Evolutionary conservation across 1,140 invertebrate genomes (phyloP).

Genomic region (Belonocnema kinseyi): DNA sequence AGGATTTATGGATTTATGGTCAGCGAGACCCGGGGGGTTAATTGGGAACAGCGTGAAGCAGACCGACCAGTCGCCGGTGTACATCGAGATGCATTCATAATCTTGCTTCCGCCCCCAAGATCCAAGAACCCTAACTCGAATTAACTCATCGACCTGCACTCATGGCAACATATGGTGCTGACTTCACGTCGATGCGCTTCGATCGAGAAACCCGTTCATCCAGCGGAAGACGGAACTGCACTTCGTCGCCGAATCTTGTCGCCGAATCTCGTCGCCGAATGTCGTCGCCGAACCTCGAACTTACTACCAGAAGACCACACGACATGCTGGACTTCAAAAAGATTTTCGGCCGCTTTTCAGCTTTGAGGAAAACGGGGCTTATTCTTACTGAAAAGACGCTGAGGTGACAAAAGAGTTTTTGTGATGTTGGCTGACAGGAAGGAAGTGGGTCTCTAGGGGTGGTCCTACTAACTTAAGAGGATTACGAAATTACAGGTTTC

Average conservation of each 20-base stretch:
- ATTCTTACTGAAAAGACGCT: not conserved
- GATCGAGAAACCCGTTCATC: not conserved
- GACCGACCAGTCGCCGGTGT: not conserved
- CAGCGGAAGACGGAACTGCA: too few species aligned
- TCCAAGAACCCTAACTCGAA: slow-evolving; percentile 1
- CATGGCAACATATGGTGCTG: not conserved
- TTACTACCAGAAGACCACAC: too few species aligned
- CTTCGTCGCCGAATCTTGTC: too few species aligned
- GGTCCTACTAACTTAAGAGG: not conserved
- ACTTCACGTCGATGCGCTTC: not conserved
- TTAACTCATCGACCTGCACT: slow-evolving; percentile 25
- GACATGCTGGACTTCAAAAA: too few species aligned
- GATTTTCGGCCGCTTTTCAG: not conserved
- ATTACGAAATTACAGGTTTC: too few species aligned
- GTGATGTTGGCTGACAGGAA: not conserved
- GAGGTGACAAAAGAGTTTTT: not conserved
- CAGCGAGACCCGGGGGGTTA: slow-evolving; percentile 2
- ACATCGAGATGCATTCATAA: not conserved
- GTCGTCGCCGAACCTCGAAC: too few species aligned
- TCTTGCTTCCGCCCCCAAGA: slow-evolving; percentile 10
- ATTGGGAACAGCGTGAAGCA: slow-evolving; percentile 29
- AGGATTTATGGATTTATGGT: slow-evolving; percentile 26
- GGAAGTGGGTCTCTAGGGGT: not conserved
- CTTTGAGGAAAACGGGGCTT: not conserved
- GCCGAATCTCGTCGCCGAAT: too few species aligned